A percentile compares a stretch with the other conserved stretches of the same genome.
Evolutionary conservation across 2,797 vertebrate genomes (phyloP).

Genomic region (Neosalanx taihuensis): DNA sequence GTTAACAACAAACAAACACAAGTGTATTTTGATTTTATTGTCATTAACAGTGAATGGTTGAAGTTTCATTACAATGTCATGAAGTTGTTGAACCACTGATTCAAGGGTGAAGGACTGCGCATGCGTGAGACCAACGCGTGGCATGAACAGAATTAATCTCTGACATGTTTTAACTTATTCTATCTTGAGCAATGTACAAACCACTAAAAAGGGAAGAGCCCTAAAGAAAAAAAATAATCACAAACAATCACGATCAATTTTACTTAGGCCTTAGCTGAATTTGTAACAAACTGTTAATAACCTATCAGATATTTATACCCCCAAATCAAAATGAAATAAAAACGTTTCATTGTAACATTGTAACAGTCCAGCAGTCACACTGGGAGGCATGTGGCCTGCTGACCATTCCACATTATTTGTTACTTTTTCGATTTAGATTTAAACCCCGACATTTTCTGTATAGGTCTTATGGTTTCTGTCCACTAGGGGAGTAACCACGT

Average conservation of each 20-base stretch:
- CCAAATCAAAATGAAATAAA: neutral
- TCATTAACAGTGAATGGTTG: neutral
- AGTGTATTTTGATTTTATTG: neutral
- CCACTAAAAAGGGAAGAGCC: neutral
- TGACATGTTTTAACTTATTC: neutral
- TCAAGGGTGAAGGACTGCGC: slow-evolving; percentile 33
- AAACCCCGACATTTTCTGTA: slow-evolving; percentile 19
- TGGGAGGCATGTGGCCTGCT: neutral
- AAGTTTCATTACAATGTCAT: slow-evolving; percentile 28
- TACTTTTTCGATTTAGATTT: neutral
- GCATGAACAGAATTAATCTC: slow-evolving; percentile 32
- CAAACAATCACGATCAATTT: neutral
- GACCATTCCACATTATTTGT: neutral
- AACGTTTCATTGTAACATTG: slow-evolving; percentile 1
- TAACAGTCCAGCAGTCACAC: neutral
- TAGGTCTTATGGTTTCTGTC: slow-evolving; percentile 13
- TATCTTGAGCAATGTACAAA: neutral
- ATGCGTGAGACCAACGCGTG: slow-evolving; percentile 44
- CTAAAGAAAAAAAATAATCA: neutral
- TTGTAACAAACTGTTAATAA: neutral
- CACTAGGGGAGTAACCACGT: slow-evolving; percentile 51
- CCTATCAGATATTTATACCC: neutral
- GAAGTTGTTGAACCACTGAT: slow-evolving; percentile 36
- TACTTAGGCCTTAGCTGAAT: neutral
- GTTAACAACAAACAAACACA: neutral